Conservation (phyloP, 2,797 vertebrate species). For the Iguana delicatissima region DNA sequence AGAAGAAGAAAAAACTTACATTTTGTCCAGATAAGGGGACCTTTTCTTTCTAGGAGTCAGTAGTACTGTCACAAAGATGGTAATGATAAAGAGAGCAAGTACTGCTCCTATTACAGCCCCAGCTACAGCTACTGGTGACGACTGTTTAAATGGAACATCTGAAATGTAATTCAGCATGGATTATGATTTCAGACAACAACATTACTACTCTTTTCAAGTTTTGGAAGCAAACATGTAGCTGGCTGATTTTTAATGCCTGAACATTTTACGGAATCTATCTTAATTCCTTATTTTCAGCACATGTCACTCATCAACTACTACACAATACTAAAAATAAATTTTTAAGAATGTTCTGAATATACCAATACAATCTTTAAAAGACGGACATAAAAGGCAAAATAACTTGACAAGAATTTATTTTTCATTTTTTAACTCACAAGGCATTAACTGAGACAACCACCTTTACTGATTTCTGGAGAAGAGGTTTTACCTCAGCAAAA, state of each 20-base stretch:
- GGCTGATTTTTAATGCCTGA: background rate
- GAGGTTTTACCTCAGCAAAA: background rate
- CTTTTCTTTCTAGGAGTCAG: conserved; percentile 88
- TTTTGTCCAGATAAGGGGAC: conserved; percentile 89
- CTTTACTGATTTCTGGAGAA: background rate
- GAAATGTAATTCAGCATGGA: conserved; percentile 76
- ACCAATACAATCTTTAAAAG: background rate
- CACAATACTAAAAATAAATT: background rate
- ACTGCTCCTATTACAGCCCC: conserved; percentile 94
- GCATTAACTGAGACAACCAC: background rate
- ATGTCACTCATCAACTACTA: background rate
- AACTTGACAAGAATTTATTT: background rate
- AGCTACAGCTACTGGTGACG: conserved; percentile 89
- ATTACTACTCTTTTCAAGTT: conserved; percentile 29
- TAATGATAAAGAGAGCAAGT: conserved; percentile 93
- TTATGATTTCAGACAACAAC: conserved; percentile 61
- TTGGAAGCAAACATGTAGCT: conserved; percentile 12
- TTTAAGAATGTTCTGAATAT: background rate
- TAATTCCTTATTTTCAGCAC: background rate
- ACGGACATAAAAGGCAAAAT: background rate
- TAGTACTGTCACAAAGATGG: conserved; percentile 91
- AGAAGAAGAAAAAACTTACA: conserved; percentile 84
- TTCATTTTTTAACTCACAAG: background rate
- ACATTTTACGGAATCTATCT: conserved; percentile 7
- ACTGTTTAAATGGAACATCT: conserved; percentile 92